Evolutionary conservation across 2,113 vertebrate genomes (phyloP), one percentile per base, ranked within the genome.

Genomic region (Oceanodroma tethys): DNA sequence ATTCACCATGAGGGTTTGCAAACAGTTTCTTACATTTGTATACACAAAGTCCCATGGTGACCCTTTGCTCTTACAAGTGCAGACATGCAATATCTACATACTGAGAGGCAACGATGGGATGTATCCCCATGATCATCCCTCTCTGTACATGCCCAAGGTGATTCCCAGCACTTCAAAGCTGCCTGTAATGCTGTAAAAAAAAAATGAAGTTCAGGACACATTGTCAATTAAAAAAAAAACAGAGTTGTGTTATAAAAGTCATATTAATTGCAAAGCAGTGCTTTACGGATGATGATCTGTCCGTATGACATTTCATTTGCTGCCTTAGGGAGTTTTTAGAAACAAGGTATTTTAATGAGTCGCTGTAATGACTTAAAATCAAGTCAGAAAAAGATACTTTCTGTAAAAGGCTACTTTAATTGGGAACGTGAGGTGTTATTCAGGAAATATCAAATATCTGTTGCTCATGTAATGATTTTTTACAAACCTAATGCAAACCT

Each of bases 331-430:
- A 96, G 42, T 85, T 82, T 90, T 89, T 85, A 74, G 65, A 92
- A 93, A 68, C 81, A 88, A 82, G 67, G 21, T 58, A 73, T 83
- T 94, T 85, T 92, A 95, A 93, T 91, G 71, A 96, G 80, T 87
- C 82, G 84, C 10, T 79, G 17, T 50, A 81, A 87, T 91, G 85
- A 93, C 59, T 83, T 85, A 71, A 72, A 95, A 76, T 78, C 42
- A 58, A 95, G 52, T 75, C 80, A 71, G 40, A 68, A 75, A 45
- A 80, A 74, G 53, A 87, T 63, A 30, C 19, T 86, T 71, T 76
- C 50, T 58, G 45, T 52, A 68, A 93, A 90, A 67, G 7, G 6
- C 32, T 55, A 58, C n/a, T 75, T 76, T 82, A 90, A 92, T 92
- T 66, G 43, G 36, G 40, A 86, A 75, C 3, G 19, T 59, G 38